Base-by-base conservation (phyloP, 1,140 invertebrate genomes). In the Zaprionus ornatus region DNA sequence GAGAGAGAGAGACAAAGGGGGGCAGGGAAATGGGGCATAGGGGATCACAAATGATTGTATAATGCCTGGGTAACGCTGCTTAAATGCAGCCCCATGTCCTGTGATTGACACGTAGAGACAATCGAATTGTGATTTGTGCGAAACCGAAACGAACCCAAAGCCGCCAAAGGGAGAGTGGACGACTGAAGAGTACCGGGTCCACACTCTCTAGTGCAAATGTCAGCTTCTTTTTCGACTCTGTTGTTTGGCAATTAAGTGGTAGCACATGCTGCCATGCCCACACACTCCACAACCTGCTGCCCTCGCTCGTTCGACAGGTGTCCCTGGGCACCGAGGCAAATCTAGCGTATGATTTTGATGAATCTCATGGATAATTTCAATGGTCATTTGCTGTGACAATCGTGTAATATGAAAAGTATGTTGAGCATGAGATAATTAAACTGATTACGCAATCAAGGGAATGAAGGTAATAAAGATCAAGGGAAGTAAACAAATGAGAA, bases 61-160 rank as follows among this genome's bases (percentile, higher is more conserved):
- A 87, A 87, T 87, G 74, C 69, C 77, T 19, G 77, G 79, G 32
- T 19, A 71, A 62, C 40, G 62, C 64, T 78, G 77, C 74, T 69
- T 67, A 83, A 87, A 83, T 77, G 79, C 83, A 83, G 77, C 77
- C 62, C 59, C 68, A 64, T 77, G 60, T 82, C 73, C 84, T 88
- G 84, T 88, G 87, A 84, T 70, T 87, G 84, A 87, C 84, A 88
- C 84, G 85, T 84, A 84, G 84, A 79, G 67, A 80, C 84, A 88
- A 87, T 87, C 84, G 85, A 88, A 87, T 76, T 87, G 84, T 87
- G 84, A 87, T 87, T 87, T 87, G 80, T 72, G 42, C 65, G 55
- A 29, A 63, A 64, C 59, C 37, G 62, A 59, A 50, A 42, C 23
- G 32, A 70, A 70, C 21, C 12, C 35, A 69, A 42, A 45, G 27